Evolutionary conservation across 2,888 invertebrate species (phyloP), one percentile per base, ranked within the genome.

Genomic region (Formica aserva): DNA sequence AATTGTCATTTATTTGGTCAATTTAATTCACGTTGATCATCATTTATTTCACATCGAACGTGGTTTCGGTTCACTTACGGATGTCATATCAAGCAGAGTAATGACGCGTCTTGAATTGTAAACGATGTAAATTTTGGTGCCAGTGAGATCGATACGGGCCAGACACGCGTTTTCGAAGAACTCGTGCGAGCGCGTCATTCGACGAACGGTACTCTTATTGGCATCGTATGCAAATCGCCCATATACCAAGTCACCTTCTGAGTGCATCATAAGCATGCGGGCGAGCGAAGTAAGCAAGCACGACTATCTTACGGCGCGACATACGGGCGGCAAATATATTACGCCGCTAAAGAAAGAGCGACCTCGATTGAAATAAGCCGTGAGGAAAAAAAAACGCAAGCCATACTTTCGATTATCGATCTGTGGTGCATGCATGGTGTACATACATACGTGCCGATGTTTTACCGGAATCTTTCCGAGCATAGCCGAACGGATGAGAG

Each of bases 301-400:
- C 89, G 89, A 90, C 92, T 94, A 94, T 94, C 94, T 94, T 92
- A 91, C 89, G 88, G 87, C 81, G 85, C 75, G 87, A 82, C 90
- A 94, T 94, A 94, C 94, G 94, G 94, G 94, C 90, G 92, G 93
- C 93, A 94, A 94, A 94, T 94, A 93, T 92, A 91, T 91, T 92
- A 90, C 90, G 88, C 88, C 90, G 91, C 86, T 85, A 84, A 88
- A 90, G 89, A 82, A 90, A 78, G 77, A 76, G 65, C 83, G 88
- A 89, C 85, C 85, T 87, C 89, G 84, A 62, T 74, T 55, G 60
- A 22, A 66, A 63, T 22, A 22, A 78, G 81, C 69, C 74, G 66
- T 81, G 74, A 83, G 83, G 69, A 52, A 52, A 52, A 87, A 83
- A 86, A 85, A 78, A 72, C 71, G 78, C 55, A 71, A 41, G 48